A percentile compares a stretch with the other conserved stretches of the same genome.
These are phyloP conservation scores for Chloroceryle amazona DNA, from an alignment of 2,797 vertebrate genomes.

Conservation along the genomic window DNA sequence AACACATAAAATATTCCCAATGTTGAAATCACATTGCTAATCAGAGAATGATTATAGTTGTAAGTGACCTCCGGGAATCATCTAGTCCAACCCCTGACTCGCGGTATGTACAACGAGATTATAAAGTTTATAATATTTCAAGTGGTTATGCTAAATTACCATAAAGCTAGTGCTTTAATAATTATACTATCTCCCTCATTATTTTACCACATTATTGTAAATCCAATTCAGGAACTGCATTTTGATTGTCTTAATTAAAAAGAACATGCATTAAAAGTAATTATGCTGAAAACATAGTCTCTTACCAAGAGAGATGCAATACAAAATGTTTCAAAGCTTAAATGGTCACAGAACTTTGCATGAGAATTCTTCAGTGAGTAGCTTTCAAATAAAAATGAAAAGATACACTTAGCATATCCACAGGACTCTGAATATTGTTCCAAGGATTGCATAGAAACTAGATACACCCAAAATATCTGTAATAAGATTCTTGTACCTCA, in stretches of 20 bases:
- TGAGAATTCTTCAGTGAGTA: neutral
- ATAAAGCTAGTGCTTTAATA: neutral
- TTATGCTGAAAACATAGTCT: neutral
- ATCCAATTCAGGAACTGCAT: neutral
- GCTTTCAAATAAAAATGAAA: neutral
- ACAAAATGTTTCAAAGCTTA: neutral
- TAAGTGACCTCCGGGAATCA: neutral
- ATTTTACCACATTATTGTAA: neutral
- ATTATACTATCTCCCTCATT: neutral
- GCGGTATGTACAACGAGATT: neutral
- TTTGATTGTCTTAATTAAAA: neutral
- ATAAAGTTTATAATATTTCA: neutral
- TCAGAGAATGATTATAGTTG: neutral
- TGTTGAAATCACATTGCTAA: neutral
- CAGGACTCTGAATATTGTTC: neutral
- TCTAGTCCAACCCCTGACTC: neutral
- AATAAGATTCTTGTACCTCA: accelerated
- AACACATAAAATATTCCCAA: neutral
- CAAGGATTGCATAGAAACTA: neutral
- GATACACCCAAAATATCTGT: neutral
- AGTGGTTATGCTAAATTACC: neutral
- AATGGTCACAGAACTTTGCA: neutral
- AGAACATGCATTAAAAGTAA: neutral
- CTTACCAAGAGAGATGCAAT: neutral
- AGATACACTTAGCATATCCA: neutral